phyloP scores from a whole-genome alignment of 1,140 invertebrate species.

The Armadillidium nasatum region DNA sequence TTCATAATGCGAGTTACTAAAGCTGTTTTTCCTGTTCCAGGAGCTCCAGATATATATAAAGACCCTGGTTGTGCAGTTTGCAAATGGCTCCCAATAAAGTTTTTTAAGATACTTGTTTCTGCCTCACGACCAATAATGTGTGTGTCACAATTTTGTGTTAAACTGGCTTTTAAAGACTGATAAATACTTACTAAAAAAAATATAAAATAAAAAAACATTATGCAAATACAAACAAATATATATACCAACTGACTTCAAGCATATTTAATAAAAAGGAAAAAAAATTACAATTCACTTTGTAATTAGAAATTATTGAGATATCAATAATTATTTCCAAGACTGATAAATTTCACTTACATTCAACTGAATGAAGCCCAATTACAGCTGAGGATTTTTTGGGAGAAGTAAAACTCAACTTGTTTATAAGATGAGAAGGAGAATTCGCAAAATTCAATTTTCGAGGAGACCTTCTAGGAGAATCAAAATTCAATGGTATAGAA shows the following conservation, averaged over 20 bases:
- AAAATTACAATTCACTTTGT: too few species aligned
- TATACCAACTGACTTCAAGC: too few species aligned
- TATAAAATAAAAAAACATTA: neutral
- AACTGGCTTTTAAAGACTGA: neutral
- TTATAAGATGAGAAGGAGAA: neutral
- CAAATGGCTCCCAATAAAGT: neutral
- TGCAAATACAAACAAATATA: too few species aligned
- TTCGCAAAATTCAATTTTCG: neutral
- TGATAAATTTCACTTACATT: neutral
- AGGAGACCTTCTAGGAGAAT: neutral
- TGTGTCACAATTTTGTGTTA: neutral
- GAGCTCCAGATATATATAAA: constrained; percentile 88
- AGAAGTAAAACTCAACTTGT: neutral
- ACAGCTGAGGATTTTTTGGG: neutral
- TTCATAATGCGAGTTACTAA: constrained; percentile 53
- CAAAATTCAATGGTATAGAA: neutral
- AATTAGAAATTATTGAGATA: too few species aligned
- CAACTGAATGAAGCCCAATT: neutral
- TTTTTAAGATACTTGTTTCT: neutral
- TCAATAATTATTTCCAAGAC: too few species aligned
- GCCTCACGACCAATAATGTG: neutral
- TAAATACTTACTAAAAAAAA: neutral
- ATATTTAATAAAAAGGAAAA: too few species aligned
- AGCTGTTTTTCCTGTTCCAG: constrained; percentile 95
- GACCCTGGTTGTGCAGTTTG: constrained; percentile 65